These are phyloP conservation scores for Metacarcinus magister DNA, from an alignment of 2,888 invertebrate species.

Conservation along the genomic window DNA sequence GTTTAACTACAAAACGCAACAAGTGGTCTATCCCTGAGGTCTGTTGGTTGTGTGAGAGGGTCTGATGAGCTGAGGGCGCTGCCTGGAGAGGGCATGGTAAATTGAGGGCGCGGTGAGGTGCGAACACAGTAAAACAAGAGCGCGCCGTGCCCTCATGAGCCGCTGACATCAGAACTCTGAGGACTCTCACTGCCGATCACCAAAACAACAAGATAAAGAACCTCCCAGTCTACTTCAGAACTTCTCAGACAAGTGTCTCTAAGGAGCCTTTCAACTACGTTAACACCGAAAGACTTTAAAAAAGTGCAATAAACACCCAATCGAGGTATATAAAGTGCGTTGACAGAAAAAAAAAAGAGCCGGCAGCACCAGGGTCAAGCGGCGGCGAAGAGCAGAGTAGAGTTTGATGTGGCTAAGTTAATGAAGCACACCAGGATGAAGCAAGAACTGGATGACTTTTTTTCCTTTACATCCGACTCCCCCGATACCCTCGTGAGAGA, in stretches of 20 bases:
- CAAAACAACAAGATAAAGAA: background rate
- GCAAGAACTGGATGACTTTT: conserved; percentile 77
- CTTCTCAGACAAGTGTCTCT: background rate
- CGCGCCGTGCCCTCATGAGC: background rate
- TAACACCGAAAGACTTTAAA: background rate
- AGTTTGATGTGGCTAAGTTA: conserved; percentile 19
- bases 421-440: conserved; percentile 74
- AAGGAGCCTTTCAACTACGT: background rate
- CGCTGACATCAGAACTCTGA: background rate
- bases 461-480: conserved; percentile 75
- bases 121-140: background rate
- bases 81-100: background rate
- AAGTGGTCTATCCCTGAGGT: background rate
- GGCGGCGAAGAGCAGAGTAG: background rate
- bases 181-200: background rate
- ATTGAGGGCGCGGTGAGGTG: background rate
- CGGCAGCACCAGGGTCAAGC: background rate
- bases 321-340: background rate
- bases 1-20: background rate
- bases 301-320: background rate
- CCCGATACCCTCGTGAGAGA: conserved; percentile 73
- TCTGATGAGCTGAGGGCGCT: background rate
- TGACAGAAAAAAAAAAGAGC: background rate
- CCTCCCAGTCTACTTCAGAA: background rate
- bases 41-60: background rate